Base-by-base conservation (phyloP, 2,888 invertebrate genomes). In the Lacanobia wlatinum region DNA sequence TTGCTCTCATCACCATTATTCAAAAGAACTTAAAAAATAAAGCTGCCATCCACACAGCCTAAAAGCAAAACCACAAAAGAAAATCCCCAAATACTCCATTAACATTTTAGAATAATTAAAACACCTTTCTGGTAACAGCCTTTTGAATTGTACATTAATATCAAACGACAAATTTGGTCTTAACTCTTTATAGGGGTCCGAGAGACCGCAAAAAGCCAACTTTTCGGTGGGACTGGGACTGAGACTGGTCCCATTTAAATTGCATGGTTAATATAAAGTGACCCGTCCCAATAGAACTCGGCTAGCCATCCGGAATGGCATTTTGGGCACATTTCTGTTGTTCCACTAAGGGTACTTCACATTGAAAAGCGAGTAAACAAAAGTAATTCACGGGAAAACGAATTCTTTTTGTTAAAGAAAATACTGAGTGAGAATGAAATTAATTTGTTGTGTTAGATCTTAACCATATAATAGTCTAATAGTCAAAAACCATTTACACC, bases 251-350 rank as follows among this genome's bases (percentile, higher is more conserved):
- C 87, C 82, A 87, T 91, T 91, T 90, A 89, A 91, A 91, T 90
- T 85, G 88, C 81, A 82, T 87, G 83, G 89, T 90, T 92, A 89
- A 91, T 91, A 90, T 78, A 81, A 78, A 84, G 73, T 88, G 86
- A 87, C 86, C 87, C 83, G 70, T 78, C 83, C 89, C 84, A 75
- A 83, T 82, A 83, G 85, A 80, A 79, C 73, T 73, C 74, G 83
- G 75, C 78, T 85, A 87, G 80, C 87, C 85, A 80, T 82, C 84
- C 73, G 87, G 84, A 88, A 90, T 89, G 90, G 88, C 87, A 88
- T 91, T 92, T 91, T 85, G 84, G 88, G 86, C 68, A 88, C 86
- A 87, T 88, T 90, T 88, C 89, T 86, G 87, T 87, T 88, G 86
- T 85, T 84, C 73, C 50, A 65, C 81, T 84, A 89, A 72, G 88